Percentiles rank a stretch among this genome's conserved stretches.
phyloP scores from a whole-genome alignment of 2,113 vertebrate species.

The Ranitomeya imitator region DNA sequence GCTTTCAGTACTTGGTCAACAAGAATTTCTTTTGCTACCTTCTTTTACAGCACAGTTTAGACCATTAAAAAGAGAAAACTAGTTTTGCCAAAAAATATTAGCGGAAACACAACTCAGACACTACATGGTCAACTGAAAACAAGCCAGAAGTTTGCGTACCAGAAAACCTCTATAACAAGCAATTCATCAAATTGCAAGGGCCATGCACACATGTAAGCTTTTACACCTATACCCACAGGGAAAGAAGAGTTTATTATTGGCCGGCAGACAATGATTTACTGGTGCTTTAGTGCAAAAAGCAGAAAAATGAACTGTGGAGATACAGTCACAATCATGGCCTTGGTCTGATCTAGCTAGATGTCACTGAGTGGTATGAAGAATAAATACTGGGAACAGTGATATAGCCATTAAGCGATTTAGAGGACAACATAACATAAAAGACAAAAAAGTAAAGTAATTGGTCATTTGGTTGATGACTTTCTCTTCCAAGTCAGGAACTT shows the following conservation, averaged over 20 bases:
- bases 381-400: background rate
- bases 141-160: slow-evolving; percentile 32
- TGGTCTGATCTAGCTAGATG: background rate
- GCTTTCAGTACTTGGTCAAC: slow-evolving; percentile 75
- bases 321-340: background rate
- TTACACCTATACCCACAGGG: background rate
- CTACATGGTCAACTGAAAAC: slow-evolving; percentile 65
- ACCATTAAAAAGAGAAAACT: slow-evolving; percentile 70
- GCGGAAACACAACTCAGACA: slow-evolving; percentile 66
- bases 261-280: background rate
- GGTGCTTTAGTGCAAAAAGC: background rate
- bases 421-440: background rate
- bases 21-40: slow-evolving; percentile 62
- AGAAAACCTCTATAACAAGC: slow-evolving; percentile 22
- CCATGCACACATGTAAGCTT: background rate
- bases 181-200: background rate
- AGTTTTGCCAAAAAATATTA: slow-evolving; percentile 61
- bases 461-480: no score
- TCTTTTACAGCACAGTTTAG: slow-evolving; percentile 65
- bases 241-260: slow-evolving; percentile 5
- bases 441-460: background rate
- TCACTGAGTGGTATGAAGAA: slow-evolving; percentile 3
- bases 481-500: no score
- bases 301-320: background rate
- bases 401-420: background rate